Percentiles rank a stretch among this genome's conserved stretches.
These are phyloP conservation scores for Nerophis lumbriciformis DNA, from an alignment of 2,113 vertebrate species.

Conservation along the genomic window DNA sequence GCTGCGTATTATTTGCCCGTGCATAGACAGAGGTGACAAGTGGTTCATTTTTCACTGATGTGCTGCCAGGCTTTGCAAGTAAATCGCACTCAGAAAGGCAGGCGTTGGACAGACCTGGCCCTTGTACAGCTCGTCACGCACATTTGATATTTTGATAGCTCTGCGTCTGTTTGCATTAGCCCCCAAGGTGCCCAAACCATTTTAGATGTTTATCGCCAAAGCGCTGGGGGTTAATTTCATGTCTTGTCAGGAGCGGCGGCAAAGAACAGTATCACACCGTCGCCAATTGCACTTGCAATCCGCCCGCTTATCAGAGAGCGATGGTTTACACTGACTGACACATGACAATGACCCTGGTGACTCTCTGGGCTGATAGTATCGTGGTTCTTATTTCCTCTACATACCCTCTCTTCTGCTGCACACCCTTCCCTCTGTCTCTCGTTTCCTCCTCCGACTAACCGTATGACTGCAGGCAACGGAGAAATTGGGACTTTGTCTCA, in stretches of 20 bases:
- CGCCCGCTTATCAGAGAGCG: constrained; percentile 60
- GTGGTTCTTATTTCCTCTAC: constrained; percentile 48
- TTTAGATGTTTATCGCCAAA: constrained; percentile 74
- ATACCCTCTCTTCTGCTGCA: constrained; percentile 26
- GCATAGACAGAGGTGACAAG: constrained; percentile 15
- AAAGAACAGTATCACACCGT: constrained; percentile 52
- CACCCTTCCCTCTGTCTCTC: not conserved
- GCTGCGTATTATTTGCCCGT: constrained; percentile 5
- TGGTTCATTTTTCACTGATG: constrained; percentile 29
- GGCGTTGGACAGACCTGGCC: constrained; percentile 67
- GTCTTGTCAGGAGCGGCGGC: constrained; percentile 61
- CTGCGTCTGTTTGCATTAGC: constrained; percentile 70
- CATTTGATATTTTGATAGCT: constrained; percentile 75
- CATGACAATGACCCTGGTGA: constrained; percentile 71
- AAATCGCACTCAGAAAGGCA: constrained; percentile 54
- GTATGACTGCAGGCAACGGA: constrained; percentile 54
- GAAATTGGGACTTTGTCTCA: constrained; percentile 63
- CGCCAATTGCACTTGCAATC: constrained; percentile 48
- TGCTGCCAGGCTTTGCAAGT: constrained; percentile 37
- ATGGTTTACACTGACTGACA: constrained; percentile 69
- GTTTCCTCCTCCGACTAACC: constrained; percentile 16
- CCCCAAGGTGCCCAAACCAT: constrained; percentile 67
- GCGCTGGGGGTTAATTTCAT: constrained; percentile 72
- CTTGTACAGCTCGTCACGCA: constrained; percentile 67
- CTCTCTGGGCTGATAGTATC: constrained; percentile 64